Conservation (phyloP, 1,140 invertebrate genomes). For the Acromyrmex heyeri region DNA sequence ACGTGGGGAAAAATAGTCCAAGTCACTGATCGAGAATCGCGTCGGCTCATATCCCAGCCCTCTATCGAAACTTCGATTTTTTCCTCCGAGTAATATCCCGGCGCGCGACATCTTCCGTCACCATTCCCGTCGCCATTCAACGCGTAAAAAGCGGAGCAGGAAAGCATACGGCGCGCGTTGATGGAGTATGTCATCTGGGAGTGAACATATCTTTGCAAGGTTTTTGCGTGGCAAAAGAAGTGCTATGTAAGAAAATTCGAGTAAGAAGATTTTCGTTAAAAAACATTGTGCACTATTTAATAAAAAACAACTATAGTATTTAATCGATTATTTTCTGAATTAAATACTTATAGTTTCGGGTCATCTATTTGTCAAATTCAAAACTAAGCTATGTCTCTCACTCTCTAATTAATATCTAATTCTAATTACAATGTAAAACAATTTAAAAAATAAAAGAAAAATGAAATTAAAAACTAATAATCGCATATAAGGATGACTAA, state of each 20-base stretch:
- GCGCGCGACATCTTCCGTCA: slow-evolving; percentile 39
- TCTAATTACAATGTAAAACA: not conserved
- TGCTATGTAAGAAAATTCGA: not conserved
- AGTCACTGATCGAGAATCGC: slow-evolving; percentile 51
- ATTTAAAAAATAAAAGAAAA: not conserved
- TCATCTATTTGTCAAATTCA: not conserved
- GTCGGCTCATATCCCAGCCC: slow-evolving; percentile 27
- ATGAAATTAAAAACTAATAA: not conserved
- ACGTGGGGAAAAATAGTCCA: slow-evolving; percentile 46
- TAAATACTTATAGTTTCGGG: not conserved
- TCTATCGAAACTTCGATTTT: slow-evolving; percentile 56
- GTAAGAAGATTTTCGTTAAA: not conserved
- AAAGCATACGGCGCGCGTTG: slow-evolving; percentile 50
- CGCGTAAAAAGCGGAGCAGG: slow-evolving; percentile 42
- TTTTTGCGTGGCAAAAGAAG: slow-evolving; percentile 30
- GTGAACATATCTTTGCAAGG: slow-evolving; percentile 15
- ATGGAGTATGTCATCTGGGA: slow-evolving; percentile 53
- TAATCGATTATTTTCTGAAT: not conserved
- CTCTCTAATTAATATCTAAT: not conserved
- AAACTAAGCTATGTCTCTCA: not conserved
- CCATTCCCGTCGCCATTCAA: slow-evolving; percentile 57
- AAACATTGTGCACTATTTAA: not conserved
- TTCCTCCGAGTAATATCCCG: slow-evolving; percentile 33
- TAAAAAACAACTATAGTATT: not conserved
- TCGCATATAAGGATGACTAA: too few species aligned